These are phyloP conservation scores for Lasioglossum figueresi DNA, from an alignment of 2,888 invertebrate species.

Conservation along the genomic window DNA sequence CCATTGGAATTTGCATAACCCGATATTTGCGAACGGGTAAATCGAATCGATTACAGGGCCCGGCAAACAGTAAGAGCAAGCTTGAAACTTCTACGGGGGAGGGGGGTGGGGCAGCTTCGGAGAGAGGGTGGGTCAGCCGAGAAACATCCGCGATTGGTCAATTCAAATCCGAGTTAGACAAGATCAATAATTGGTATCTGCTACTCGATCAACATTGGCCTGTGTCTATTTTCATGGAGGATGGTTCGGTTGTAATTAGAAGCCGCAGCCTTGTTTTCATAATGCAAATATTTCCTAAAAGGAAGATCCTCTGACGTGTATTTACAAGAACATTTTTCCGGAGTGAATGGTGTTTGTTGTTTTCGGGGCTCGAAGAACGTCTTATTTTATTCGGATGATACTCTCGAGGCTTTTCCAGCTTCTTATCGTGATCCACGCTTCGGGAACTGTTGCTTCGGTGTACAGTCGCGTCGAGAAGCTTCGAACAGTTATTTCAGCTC, in stretches of 20 bases:
- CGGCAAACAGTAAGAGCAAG: background rate
- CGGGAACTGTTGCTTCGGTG: background rate
- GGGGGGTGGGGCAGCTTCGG: background rate
- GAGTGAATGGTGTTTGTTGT: no score
- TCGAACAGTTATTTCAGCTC: background rate
- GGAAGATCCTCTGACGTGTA: no score
- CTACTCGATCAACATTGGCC: background rate
- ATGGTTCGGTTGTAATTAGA: background rate
- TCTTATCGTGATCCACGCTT: background rate
- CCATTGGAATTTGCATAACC: background rate
- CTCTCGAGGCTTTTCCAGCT: background rate
- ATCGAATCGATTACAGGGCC: constrained; percentile 10
- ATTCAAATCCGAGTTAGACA: background rate
- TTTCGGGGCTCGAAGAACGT: background rate
- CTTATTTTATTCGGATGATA: background rate
- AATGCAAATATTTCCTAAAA: background rate
- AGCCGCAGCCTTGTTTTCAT: background rate
- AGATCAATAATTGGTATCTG: background rate
- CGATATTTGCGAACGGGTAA: constrained; percentile 1
- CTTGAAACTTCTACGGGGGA: background rate
- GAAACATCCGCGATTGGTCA: background rate
- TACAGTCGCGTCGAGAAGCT: background rate
- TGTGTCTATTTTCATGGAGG: background rate
- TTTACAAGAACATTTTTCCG: no score
- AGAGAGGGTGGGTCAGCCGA: background rate